Conservation (phyloP, 2,797 vertebrate species). For the Spinus olivaceus region DNA sequence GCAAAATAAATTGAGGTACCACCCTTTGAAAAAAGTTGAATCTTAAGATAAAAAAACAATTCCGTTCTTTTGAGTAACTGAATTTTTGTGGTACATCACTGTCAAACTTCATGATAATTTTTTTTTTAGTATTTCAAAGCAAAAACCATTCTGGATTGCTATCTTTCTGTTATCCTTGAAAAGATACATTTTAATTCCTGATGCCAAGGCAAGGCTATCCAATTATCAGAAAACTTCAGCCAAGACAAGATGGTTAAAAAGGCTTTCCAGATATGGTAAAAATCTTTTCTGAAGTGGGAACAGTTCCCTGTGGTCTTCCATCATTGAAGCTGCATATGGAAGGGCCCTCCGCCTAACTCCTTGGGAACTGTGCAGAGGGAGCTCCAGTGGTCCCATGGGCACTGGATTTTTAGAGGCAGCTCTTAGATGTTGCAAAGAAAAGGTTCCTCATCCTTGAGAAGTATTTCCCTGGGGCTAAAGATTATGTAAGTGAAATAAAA, state of each 20-base stretch:
- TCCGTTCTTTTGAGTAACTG: background rate
- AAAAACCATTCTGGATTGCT: background rate
- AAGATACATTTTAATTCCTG: background rate
- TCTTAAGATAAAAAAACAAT: background rate
- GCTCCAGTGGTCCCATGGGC: background rate
- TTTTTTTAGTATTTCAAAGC: background rate
- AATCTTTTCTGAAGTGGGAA: background rate
- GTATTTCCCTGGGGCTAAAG: background rate
- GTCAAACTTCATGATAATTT: background rate
- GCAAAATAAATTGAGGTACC: background rate
- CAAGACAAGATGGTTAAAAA: background rate
- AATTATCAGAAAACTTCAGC: background rate
- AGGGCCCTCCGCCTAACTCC: background rate
- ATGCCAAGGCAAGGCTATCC: background rate
- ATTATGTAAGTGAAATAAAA: background rate
- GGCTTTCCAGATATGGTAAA: background rate
- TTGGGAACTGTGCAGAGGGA: background rate
- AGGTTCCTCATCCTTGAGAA: background rate
- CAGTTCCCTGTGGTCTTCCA: background rate
- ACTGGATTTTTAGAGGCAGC: background rate
- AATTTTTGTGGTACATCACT: background rate
- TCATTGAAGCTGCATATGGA: background rate
- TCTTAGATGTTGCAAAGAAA: background rate
- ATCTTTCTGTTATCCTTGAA: background rate
- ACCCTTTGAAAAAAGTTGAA: background rate